Base-by-base conservation (phyloP, 2,797 vertebrate species). In the Ctenopoma kingsleyae region DNA sequence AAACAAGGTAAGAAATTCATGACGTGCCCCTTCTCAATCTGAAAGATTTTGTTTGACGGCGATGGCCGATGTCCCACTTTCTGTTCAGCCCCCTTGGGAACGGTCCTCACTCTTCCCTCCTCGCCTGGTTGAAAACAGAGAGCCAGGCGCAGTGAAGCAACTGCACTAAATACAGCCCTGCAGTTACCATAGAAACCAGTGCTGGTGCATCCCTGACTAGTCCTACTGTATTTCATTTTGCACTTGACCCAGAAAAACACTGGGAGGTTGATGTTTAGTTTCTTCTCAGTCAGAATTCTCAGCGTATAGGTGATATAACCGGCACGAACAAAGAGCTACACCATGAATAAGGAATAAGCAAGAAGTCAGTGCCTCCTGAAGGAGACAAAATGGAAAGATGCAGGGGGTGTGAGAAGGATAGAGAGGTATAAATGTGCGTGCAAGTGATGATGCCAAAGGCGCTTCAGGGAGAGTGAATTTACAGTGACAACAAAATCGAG, bases 191-290 rank as follows among this genome's bases (percentile, higher is more conserved):
- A 91, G 93, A 87, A 94, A 93, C 92, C 84, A 82, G 80, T 61
- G 23, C 84, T 69, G 82, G 87, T 84, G 80, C 84, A 91, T 91
- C 88, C 82, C 80, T 80, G 85, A 87, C 91, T 86, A 83, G 91
- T 89, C 84, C 79, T 84, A 82, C 89, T 87, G 90, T 89, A 90
- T 92, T 86, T 84, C 86, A 87, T 88, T 91, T 91, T 91, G 90
- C 91, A 91, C 91, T 93, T 94, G 94, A 94, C 94, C 92, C 91
- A 93, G 87, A 93, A 93, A 92, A 87, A 83, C 74, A 83, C 48
- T 58, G 56, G 70, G 82, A 82, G 85, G 86, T 86, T 80, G 84
- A 85, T 70, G 77, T 84, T 87, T 78, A 50, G 81, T 76, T 71
- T 63, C 66, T 77, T 81, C 47, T 57, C 67, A 78, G 84, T 85